Evolutionary conservation across 2,113 vertebrate species (phyloP), one percentile per base, ranked within the genome.

Genomic region (Cisticola juncidis): DNA sequence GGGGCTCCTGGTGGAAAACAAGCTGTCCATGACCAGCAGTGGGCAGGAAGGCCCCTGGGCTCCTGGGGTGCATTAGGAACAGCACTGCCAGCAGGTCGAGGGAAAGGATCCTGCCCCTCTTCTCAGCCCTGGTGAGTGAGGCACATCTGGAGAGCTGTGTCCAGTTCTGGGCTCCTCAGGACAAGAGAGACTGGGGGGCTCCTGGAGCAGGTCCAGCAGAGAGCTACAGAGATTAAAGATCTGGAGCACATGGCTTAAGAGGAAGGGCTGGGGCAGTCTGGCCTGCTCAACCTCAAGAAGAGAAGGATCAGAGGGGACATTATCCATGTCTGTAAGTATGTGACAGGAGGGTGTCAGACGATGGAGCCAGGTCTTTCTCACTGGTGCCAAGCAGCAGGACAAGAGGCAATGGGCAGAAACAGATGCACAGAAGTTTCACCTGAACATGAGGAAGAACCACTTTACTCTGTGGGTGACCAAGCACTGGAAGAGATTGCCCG

Each of bases 381-480:
- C 15, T 33, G 15, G 28, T 73, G 33, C 36, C 51, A 51, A 36
- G 45, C 69, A 81, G 12, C 8, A n/a, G 45, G 45, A 60, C 20
- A 60, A 40, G 47, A 40, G 17, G 29, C 29, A 69, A 3, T 5
- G 14, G 24, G n/a, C 47, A 68, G 29, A 61, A 60, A 54, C 2
- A 2, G n/a, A 47, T 22, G 20, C 25, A 40, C 24, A 31, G n/a
- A 31, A 54, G 14, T 76, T 61, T 20, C 47, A 76, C 38, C 26
- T 29, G 9, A 68, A 38, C 1, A 21, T 1, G 3, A 47, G 16
- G 13, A 47, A 53, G 45, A 60, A 47, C 3, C 5, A 17, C 24
- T 68, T 68, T 22, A 22, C 21, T 31, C 17, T 47, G 14, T 0
- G 0, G 54, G 8, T 38, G 14, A 51, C 3, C 0, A 0, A 25